Percentiles rank a stretch among this genome's conserved stretches.
Evolutionary conservation across 2,113 vertebrate genomes (phyloP).

Genomic region (Oreochromis tanganicae): DNA sequence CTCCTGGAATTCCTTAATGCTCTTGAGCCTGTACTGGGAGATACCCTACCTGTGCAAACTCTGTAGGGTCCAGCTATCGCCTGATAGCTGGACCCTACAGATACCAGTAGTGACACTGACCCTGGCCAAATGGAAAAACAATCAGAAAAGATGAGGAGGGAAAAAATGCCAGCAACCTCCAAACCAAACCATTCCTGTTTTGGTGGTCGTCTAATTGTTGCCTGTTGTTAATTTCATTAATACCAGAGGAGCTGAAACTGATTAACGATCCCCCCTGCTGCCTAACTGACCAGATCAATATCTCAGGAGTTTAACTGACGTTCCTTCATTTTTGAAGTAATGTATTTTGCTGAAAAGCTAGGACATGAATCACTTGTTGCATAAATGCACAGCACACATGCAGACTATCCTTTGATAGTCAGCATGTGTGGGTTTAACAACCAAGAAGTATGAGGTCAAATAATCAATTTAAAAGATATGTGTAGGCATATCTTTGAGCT

Average conservation of each 20-base stretch:
- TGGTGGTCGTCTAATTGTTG: neutral
- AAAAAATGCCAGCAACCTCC: neutral
- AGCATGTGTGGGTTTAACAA: neutral
- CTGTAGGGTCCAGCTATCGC: neutral
- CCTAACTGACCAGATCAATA: neutral
- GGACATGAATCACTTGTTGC: neutral
- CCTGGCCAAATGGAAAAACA: neutral
- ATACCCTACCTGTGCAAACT: neutral
- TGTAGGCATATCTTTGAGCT: neutral
- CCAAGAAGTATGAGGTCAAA: neutral
- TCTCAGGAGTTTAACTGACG: neutral
- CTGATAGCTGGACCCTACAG: neutral
- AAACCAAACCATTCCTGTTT: neutral
- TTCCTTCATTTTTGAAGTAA: neutral
- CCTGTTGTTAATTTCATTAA: neutral
- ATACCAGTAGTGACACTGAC: neutral
- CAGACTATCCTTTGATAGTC: fast-evolving
- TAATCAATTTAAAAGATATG: neutral
- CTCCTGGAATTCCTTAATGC: neutral
- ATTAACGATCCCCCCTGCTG: neutral
- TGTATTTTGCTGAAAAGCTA: neutral
- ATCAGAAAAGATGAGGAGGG: neutral
- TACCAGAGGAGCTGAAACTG: neutral
- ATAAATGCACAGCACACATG: neutral
- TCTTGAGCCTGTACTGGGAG: neutral